These are phyloP conservation scores for Diceros bicornis DNA, from an alignment of 2,797 vertebrate species.

Conservation along the genomic window DNA sequence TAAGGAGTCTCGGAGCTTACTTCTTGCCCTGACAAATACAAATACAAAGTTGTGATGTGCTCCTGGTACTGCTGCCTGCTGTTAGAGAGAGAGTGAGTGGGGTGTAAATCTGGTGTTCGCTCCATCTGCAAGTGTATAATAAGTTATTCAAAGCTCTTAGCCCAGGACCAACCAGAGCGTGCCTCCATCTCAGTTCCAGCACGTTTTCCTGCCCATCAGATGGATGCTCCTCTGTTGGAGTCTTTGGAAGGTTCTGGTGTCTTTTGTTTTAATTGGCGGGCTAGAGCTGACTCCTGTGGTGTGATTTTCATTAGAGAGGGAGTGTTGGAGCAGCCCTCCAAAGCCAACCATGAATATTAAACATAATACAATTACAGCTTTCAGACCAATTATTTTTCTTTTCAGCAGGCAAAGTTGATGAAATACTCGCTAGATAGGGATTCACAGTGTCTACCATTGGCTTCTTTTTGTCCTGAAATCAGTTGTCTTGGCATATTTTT, in stretches of 20 bases:
- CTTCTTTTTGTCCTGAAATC: constrained; percentile 80
- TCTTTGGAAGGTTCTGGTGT: constrained; percentile 84
- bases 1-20: constrained; percentile 60
- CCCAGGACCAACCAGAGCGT: constrained; percentile 68
- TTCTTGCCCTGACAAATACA: constrained; percentile 69
- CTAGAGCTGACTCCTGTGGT: constrained; percentile 83
- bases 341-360: constrained; percentile 86
- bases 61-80: constrained; percentile 70
- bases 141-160: constrained; percentile 76
- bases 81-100: constrained; percentile 55
- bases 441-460: constrained; percentile 75
- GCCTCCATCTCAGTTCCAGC: constrained; percentile 82
- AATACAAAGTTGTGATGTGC: not conserved
- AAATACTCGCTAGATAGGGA: constrained; percentile 58
- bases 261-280: constrained; percentile 85
- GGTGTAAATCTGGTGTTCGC: constrained; percentile 3
- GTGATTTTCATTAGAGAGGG: constrained; percentile 84
- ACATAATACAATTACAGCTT: constrained; percentile 85
- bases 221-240: constrained; percentile 89
- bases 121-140: constrained; percentile 75
- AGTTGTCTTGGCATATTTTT: constrained; percentile 66
- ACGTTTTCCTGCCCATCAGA: constrained; percentile 77
- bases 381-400: constrained; percentile 86
- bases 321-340: constrained; percentile 83
- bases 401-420: constrained; percentile 82